These are phyloP conservation scores for Zapus hudsonius DNA, from an alignment of 2,113 vertebrate genomes.

Conservation along the genomic window DNA sequence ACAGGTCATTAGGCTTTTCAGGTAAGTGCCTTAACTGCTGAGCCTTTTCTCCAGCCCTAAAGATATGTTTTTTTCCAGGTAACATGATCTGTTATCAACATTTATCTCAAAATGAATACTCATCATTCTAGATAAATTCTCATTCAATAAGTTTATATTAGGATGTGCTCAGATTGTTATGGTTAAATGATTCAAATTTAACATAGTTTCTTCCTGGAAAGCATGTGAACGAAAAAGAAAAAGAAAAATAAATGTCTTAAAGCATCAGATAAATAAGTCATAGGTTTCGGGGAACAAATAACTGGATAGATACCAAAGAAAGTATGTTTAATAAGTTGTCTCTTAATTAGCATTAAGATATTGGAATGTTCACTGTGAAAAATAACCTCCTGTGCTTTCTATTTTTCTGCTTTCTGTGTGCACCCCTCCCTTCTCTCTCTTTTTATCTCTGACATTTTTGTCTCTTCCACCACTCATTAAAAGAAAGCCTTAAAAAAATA, in stretches of 20 bases:
- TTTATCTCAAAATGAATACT: background rate
- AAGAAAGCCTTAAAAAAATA: too few relatives aligned
- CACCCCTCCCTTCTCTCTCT: too few relatives aligned
- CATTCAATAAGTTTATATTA: background rate
- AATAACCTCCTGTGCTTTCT: too few relatives aligned
- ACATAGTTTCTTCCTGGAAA: background rate
- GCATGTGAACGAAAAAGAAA: background rate
- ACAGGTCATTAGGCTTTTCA: too few relatives aligned
- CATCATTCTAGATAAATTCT: background rate
- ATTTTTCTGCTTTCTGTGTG: too few relatives aligned
- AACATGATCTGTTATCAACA: background rate
- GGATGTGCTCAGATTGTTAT: background rate
- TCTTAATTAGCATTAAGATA: background rate
- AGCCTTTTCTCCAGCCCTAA: too few relatives aligned
- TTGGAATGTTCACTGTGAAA: background rate
- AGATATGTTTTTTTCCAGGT: too few relatives aligned
- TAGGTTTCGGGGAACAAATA: background rate
- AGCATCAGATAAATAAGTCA: background rate
- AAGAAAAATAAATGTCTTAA: background rate
- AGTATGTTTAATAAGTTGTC: background rate
- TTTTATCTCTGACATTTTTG: too few relatives aligned
- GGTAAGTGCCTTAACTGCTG: too few relatives aligned
- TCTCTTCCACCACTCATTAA: too few relatives aligned
- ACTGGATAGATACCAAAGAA: background rate
- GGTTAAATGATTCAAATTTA: background rate